phyloP scores from a whole-genome alignment of 1,140 invertebrate genomes.

The Bursaphelenchus mucronatus region DNA sequence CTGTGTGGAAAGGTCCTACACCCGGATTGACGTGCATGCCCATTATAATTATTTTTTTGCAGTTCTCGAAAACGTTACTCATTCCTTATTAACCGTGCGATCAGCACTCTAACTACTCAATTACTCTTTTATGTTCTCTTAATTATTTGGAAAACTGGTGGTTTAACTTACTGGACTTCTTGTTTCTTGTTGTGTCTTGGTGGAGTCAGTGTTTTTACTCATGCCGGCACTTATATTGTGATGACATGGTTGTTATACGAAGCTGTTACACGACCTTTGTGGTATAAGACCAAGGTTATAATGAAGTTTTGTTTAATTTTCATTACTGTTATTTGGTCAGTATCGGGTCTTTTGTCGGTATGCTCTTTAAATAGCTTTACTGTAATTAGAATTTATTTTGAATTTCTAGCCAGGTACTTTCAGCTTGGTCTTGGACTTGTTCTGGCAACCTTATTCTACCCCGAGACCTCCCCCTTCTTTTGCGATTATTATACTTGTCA shows the following conservation, averaged over 20 bases:
- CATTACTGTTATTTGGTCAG: conserved; percentile 31
- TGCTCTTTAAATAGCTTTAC: background rate
- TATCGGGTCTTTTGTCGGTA: conserved; percentile 30
- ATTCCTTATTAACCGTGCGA: conserved; percentile 40
- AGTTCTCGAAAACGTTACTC: conserved; percentile 47
- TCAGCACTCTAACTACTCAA: conserved; percentile 33
- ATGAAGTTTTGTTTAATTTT: conserved; percentile 31
- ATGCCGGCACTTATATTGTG: conserved; percentile 36
- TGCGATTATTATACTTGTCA: conserved; percentile 39
- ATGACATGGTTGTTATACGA: conserved; percentile 38
- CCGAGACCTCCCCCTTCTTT: conserved; percentile 39
- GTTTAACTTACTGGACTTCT: conserved; percentile 41
- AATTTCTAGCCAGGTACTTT: conserved; percentile 5
- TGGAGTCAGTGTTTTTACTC: conserved; percentile 18
- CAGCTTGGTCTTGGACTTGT: conserved; percentile 41
- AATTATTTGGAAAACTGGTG: conserved; percentile 40
- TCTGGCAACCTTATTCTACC: conserved; percentile 46
- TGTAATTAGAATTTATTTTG: background rate
- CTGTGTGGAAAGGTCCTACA: no score
- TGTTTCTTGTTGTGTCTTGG: conserved; percentile 41
- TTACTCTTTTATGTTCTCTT: conserved; percentile 47
- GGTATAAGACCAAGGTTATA: conserved; percentile 35
- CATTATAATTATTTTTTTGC: conserved; percentile 20
- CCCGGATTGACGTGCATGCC: no score
- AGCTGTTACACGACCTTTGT: conserved; percentile 43